phyloP scores from a whole-genome alignment of 2,113 vertebrate species.

The Heterotilapia buettikoferi region DNA sequence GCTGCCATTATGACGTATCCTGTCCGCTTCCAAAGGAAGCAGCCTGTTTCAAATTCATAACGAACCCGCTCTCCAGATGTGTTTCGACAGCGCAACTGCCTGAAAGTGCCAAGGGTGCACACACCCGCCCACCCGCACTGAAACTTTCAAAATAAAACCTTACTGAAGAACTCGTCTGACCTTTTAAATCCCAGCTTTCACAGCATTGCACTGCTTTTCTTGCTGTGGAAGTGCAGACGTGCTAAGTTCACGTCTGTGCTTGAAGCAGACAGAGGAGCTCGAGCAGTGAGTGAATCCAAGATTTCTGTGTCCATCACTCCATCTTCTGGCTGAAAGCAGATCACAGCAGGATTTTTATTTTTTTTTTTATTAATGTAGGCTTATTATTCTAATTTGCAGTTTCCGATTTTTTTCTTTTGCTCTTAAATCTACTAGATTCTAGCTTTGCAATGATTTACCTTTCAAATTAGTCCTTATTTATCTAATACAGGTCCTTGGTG shows the following conservation, averaged over 20 bases:
- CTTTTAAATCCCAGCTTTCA: background rate
- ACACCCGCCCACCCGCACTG: background rate
- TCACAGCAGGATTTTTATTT: background rate
- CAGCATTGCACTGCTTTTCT: too few species aligned
- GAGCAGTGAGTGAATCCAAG: background rate
- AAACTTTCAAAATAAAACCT: constrained; percentile 18
- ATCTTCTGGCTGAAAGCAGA: constrained; percentile 20
- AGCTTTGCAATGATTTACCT: background rate
- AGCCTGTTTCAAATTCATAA: background rate
- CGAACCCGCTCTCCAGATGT: constrained; percentile 39
- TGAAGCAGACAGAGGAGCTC: background rate
- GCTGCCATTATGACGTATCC: too few species aligned
- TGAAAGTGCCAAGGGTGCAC: background rate
- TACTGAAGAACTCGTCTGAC: background rate
- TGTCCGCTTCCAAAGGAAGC: background rate
- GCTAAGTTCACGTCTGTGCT: background rate
- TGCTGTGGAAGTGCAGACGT: background rate
- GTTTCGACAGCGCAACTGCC: constrained; percentile 6
- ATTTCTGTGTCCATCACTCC: background rate
- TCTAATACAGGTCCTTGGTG: background rate
- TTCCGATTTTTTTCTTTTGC: background rate
- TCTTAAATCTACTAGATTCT: background rate
- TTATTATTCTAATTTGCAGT: background rate
- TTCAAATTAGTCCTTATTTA: background rate
- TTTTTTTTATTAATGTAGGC: background rate